Percentiles rank a stretch among this genome's conserved stretches.
phyloP scores from a whole-genome alignment of 1,140 invertebrate species.

The Drosophila teissieri region DNA sequence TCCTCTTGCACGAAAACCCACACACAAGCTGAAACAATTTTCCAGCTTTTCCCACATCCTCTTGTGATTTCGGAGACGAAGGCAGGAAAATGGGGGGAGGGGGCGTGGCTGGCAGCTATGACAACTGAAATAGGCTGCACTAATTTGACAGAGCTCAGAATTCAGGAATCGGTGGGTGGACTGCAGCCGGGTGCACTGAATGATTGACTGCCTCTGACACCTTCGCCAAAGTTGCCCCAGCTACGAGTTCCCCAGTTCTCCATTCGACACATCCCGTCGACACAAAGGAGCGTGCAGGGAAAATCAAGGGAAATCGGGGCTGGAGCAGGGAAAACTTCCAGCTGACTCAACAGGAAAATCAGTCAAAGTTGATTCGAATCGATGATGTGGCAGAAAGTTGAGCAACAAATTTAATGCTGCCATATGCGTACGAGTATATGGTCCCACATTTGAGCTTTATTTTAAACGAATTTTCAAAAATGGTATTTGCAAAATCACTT shows the following conservation, averaged over 20 bases:
- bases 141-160: conserved; percentile 53
- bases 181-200: conserved; percentile 27
- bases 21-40: neutral
- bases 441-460: neutral
- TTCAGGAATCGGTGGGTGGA: neutral
- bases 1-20: neutral
- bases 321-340: conserved; percentile 3
- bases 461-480: neutral
- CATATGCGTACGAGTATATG: conserved; percentile 5
- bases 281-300: conserved; percentile 14
- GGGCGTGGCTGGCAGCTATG: conserved; percentile 4
- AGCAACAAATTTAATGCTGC: conserved; percentile 30
- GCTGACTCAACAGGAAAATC: conserved; percentile 47
- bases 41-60: neutral
- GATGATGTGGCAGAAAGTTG: conserved; percentile 43
- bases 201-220: conserved; percentile 44
- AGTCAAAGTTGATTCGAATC: conserved; percentile 40
- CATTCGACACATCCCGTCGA: conserved; percentile 6
- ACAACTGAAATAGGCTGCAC: conserved; percentile 41
- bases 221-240: conserved; percentile 2
- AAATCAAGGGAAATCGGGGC: too few relatives aligned
- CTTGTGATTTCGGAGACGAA: neutral
- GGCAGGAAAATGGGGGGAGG: neutral
- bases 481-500: neutral
- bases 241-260: too few relatives aligned